These are phyloP conservation scores for Mythimna ferrago DNA, from an alignment of 2,888 invertebrate species.

Conservation along the genomic window DNA sequence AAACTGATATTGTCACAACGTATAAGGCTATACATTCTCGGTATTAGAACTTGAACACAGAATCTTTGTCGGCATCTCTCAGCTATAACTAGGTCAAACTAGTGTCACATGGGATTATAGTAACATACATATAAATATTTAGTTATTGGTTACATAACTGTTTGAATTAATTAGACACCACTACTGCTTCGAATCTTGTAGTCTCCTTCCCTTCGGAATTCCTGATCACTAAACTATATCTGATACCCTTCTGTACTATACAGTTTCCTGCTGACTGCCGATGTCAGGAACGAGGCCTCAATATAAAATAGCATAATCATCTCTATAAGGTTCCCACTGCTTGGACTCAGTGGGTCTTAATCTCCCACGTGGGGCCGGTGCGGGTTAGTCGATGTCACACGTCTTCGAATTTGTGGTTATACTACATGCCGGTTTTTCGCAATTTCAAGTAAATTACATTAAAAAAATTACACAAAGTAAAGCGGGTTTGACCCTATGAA, in stretches of 20 bases:
- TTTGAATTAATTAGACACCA: constrained; percentile 29
- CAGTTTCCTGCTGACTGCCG: background rate
- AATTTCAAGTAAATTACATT: too few relatives aligned
- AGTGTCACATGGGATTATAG: constrained; percentile 27
- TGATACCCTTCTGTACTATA: background rate
- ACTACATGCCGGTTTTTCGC: too few relatives aligned
- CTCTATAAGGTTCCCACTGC: too few relatives aligned
- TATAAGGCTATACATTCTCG: constrained; percentile 10
- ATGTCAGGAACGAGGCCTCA: background rate
- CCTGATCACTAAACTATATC: background rate
- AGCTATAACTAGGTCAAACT: constrained; percentile 44
- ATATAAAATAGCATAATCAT: too few relatives aligned
- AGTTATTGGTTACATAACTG: constrained; percentile 22
- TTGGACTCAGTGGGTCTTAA: too few relatives aligned
- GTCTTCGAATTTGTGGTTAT: too few relatives aligned
- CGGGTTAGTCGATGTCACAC: too few relatives aligned
- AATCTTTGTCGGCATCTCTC: constrained; percentile 22
- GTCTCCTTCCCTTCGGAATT: constrained; percentile 9
- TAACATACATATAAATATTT: constrained; percentile 20
- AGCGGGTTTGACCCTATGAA: too few relatives aligned
- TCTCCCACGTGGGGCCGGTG: too few relatives aligned
- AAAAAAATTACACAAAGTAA: too few relatives aligned
- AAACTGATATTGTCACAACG: constrained; percentile 42
- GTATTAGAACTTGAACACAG: constrained; percentile 18
- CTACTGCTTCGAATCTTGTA: constrained; percentile 8